Conservation (phyloP, 2,888 invertebrate species). For the Nyleta sp. region DNA sequence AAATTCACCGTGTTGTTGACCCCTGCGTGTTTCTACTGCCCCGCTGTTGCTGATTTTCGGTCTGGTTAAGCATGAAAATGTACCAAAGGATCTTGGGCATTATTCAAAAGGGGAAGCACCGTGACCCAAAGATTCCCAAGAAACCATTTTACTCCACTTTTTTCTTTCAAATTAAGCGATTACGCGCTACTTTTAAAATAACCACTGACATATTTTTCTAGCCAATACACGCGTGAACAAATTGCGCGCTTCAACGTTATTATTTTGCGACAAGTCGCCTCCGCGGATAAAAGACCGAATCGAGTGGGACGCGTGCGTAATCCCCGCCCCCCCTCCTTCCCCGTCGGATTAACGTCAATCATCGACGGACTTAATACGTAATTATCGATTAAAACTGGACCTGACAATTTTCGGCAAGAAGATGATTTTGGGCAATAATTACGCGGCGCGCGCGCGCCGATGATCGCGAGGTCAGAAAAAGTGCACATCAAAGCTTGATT, state of each 20-base stretch:
- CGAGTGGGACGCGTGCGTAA: too few species aligned
- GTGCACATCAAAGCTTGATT: slow-evolving; percentile 74
- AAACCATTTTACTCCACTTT: slow-evolving; percentile 53
- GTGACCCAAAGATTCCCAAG: slow-evolving; percentile 60
- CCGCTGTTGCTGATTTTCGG: slow-evolving; percentile 58
- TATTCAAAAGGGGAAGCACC: slow-evolving; percentile 52
- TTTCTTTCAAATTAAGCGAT: slow-evolving; percentile 58
- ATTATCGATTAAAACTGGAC: slow-evolving; percentile 35
- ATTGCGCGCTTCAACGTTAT: too few species aligned
- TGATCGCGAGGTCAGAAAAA: too few species aligned
- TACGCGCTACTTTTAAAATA: slow-evolving; percentile 51
- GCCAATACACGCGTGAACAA: slow-evolving; percentile 37
- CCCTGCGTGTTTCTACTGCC: slow-evolving; percentile 48
- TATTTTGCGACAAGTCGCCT: too few species aligned
- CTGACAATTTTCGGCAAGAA: slow-evolving; percentile 16
- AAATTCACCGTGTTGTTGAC: slow-evolving; percentile 46
- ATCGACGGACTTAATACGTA: slow-evolving; percentile 2
- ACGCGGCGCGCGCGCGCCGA: too few species aligned
- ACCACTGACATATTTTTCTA: slow-evolving; percentile 51
- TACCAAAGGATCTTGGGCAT: slow-evolving; percentile 64
- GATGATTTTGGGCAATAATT: slow-evolving; percentile 3
- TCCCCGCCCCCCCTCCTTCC: too few species aligned
- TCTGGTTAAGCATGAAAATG: slow-evolving; percentile 64
- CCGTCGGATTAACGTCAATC: slow-evolving; percentile 40
- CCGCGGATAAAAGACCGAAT: too few species aligned